phyloP scores from a whole-genome alignment of 2,888 invertebrate species.

The Beris chalybata region DNA sequence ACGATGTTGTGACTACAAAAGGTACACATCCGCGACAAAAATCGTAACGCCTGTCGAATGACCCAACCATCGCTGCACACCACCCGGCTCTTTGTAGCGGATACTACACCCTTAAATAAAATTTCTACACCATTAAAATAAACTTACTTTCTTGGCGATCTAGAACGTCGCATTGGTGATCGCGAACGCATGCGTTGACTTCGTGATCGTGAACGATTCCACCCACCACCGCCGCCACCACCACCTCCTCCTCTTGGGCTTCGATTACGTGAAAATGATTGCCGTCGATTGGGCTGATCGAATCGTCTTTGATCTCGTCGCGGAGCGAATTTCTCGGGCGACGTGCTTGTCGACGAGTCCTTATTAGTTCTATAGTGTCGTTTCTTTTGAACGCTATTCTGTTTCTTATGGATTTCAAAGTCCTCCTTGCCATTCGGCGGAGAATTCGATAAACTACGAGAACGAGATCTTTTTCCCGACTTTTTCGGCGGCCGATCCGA shows the following conservation, averaged over 20 bases:
- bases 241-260: conserved; percentile 41
- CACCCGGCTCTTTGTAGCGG: no score
- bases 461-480: conserved; percentile 54
- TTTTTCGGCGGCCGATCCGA: conserved; percentile 49
- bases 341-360: conserved; percentile 70
- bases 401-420: conserved; percentile 75
- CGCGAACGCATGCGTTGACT: conserved; percentile 50
- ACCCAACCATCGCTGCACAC: no score
- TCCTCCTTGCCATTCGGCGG: conserved; percentile 59
- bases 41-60: no score
- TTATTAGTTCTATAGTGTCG: conserved; percentile 86
- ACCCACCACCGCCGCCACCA: conserved; percentile 41
- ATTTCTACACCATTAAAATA: neutral
- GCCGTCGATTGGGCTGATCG: conserved; percentile 42
- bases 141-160: conserved; percentile 53
- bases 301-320: conserved; percentile 43
- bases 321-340: conserved; percentile 48
- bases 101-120: no score
- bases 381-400: conserved; percentile 82
- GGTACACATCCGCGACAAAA: no score
- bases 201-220: conserved; percentile 44
- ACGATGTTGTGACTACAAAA: neutral
- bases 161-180: conserved; percentile 52
- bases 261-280: conserved; percentile 43
- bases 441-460: conserved; percentile 52